A percentile compares a stretch with the other conserved stretches of the same genome.
Conservation (phyloP, 2,797 vertebrate genomes). For the Gallinago solitaria region DNA sequence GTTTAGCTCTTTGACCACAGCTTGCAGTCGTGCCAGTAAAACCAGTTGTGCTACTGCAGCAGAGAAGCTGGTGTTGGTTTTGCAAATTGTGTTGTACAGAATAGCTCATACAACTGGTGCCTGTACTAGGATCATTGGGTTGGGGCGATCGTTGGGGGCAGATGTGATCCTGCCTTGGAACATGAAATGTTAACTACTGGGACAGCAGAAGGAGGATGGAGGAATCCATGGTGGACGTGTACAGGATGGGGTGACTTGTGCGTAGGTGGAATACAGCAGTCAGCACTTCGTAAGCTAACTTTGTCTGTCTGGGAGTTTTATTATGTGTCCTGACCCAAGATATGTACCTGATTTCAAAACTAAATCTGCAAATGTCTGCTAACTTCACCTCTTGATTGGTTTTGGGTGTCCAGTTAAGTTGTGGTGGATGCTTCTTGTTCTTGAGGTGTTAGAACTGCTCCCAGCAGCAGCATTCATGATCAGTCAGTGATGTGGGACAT, state of each 20-base stretch:
- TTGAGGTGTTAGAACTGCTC: not conserved
- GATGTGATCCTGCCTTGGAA: not conserved
- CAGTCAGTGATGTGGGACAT: not conserved
- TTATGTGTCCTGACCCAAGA: not conserved
- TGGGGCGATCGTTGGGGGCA: not conserved
- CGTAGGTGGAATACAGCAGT: not conserved
- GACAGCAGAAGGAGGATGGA: not conserved
- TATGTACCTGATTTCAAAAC: not conserved
- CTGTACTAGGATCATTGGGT: not conserved
- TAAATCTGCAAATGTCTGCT: not conserved
- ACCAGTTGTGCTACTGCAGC: not conserved
- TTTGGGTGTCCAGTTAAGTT: not conserved
- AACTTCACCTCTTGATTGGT: not conserved
- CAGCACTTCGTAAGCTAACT: not conserved
- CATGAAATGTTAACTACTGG: not conserved
- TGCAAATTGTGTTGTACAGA: not conserved
- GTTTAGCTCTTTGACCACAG: not conserved
- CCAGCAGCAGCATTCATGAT: not conserved
- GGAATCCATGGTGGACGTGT: not conserved
- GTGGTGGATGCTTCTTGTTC: not conserved
- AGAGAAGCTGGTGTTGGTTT: not conserved
- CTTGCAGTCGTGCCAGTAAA: not conserved
- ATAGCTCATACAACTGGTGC: accelerated
- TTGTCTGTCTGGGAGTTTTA: not conserved
- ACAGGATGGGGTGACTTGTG: not conserved